Conservation (phyloP, 2,113 vertebrate species). For the Illadopsis cleaveri region DNA sequence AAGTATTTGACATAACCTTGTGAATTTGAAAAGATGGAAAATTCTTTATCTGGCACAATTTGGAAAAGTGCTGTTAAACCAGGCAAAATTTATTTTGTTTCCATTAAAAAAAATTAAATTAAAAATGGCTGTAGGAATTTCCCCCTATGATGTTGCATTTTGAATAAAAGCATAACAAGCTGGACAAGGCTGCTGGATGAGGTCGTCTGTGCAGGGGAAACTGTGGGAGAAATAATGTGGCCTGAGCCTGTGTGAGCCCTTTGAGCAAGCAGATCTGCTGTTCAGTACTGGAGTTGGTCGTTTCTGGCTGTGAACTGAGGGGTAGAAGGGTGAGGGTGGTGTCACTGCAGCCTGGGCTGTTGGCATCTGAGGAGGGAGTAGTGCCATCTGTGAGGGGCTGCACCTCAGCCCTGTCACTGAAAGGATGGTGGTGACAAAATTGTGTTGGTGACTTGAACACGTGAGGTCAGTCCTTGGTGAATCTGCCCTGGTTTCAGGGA, state of each 20-base stretch:
- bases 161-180: neutral
- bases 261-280: neutral
- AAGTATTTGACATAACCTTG: neutral
- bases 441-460: neutral
- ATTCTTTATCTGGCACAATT: neutral
- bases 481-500: neutral
- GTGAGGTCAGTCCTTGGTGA: neutral
- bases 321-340: neutral
- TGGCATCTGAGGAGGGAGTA: neutral
- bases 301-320: neutral
- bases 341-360: neutral
- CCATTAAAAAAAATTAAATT: slow-evolving; percentile 29
- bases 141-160: neutral
- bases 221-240: neutral
- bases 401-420: rapidly evolving
- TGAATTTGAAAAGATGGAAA: neutral
- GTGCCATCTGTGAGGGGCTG: rapidly evolving
- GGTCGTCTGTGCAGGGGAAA: rapidly evolving
- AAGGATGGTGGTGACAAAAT: neutral
- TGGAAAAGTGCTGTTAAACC: neutral
- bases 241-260: neutral
- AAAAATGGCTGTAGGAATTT: neutral
- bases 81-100: slow-evolving; percentile 1
- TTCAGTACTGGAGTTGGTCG: neutral
- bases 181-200: neutral